Evolutionary conservation across 1,140 invertebrate genomes (phyloP), one percentile per base, ranked within the genome.

Genomic region (Heliconius himera): DNA sequence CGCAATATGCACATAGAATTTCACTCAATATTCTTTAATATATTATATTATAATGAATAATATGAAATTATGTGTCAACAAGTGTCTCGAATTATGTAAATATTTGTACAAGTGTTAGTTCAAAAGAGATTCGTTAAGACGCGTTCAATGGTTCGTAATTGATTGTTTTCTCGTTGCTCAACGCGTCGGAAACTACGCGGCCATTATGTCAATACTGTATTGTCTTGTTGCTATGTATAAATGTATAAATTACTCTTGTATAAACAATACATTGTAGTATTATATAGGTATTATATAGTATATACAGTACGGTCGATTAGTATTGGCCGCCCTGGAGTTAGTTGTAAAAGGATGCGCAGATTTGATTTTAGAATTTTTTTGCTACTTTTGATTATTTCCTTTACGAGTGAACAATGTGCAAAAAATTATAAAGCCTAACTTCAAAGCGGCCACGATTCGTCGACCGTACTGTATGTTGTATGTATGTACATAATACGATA

Each of bases 81-180:
- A 66, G 22, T 66, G 60, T 29, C 3, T 29, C 11, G 26, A 66
- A 29, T 29, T 66, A 66, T 66, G 60, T 3, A 66, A 66, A 49
- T 72, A 41, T 73, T 73, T 56, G 26, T 54, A n/a, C 77, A 78
- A 78, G 49, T 73, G n/a, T 46, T 78, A 41, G 77, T 88, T 82
- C 77, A 70, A 70, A 54, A 72, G 73, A 33, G 38, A 79, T 73
- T 85, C 83, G 74, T 87, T 86, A 87, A 51, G 77, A 76, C 81
- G 78, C 84, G 85, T 88, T 90, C 86, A 87, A 73, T 87, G 84
- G 77, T 80, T 76, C 75, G 81, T 26, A 76, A 86, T 80, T 82
- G 81, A 84, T 84, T 76, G 49, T 80, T 70, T 80, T 51, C 29
- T 70, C 29, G 51, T 76, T 77, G 84, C 22, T 77, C 80, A 81